A percentile compares a stretch with the other conserved stretches of the same genome.
Evolutionary conservation across 2,797 vertebrate genomes (phyloP).

Genomic region (Sebastes cheni): DNA sequence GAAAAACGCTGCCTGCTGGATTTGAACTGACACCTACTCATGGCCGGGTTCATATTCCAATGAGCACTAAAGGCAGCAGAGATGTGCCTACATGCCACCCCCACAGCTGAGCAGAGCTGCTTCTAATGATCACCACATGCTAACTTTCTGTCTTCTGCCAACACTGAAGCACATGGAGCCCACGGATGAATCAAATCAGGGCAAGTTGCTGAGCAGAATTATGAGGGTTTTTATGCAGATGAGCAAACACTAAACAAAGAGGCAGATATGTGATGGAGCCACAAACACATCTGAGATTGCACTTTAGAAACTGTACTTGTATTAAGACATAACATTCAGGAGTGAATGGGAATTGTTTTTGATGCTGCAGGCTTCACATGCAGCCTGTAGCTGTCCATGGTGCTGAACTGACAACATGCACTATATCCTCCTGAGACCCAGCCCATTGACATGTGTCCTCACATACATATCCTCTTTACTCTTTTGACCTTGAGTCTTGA

Average conservation of each 20-base stretch:
- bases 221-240: background rate
- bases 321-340: background rate
- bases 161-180: slow-evolving; percentile 43
- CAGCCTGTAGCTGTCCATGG: slow-evolving; percentile 50
- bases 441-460: no score
- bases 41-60: slow-evolving; percentile 77
- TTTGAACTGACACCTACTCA: slow-evolving; percentile 79
- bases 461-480: no score
- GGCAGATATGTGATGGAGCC: background rate
- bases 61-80: slow-evolving; percentile 74
- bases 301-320: background rate
- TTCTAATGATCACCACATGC: slow-evolving; percentile 74
- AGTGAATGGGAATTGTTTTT: background rate
- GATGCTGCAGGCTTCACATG: background rate
- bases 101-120: slow-evolving; percentile 71
- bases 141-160: slow-evolving; percentile 63
- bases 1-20: slow-evolving; percentile 55
- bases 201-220: slow-evolving; percentile 12
- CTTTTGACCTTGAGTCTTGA: no score
- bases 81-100: slow-evolving; percentile 78
- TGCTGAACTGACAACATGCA: slow-evolving; percentile 48
- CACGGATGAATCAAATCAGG: slow-evolving; percentile 16
- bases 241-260: slow-evolving; percentile 5
- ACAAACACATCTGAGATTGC: background rate
- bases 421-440: background rate